Base-by-base conservation (phyloP, 2,113 vertebrate genomes). In the Syrrhaptes paradoxus region DNA sequence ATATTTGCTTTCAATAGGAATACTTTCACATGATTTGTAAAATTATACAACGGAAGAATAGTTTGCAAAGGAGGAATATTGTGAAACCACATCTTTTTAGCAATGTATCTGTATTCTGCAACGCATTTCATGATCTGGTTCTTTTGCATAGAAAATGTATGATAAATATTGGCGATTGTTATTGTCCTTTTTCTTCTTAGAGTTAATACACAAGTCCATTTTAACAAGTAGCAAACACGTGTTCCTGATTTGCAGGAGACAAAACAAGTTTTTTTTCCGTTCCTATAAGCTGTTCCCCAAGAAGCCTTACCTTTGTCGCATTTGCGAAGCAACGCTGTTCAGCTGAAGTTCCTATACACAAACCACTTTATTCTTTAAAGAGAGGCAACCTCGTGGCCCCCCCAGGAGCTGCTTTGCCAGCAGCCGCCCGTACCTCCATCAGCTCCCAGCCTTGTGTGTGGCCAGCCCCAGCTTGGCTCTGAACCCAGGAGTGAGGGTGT, bases 21-120 rank as follows among this genome's bases (percentile, higher is more conserved):
- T 58, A 90, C 92, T 95, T 94, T 93, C 90, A 89, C 31, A 75
- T 84, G 79, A 82, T 72, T 92, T 94, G 31, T 61, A 79, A 70
- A 91, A 95, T 94, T 93, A 78, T 87, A 92, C 76, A 92, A 90
- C 51, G 76, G 93, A 90, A 94, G 75, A 92, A 75, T 26, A 90
- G 61, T 82, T 88, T 96, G 73, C 83, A 81, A 81, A 89, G 61
- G 65, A 90, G 87, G 26, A 94, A 38, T 65, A 89, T 72, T 89
- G 74, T 89, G 86, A 87, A 92, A 92, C 41, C 45, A 38, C 68
- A 28, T 62, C 58, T 89, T 68, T 94, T 96, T 61, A 95, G 82
- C 68, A 91, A 88, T 31, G 43, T 32, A 34, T 89, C 65, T 61
- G 54, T 48, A 76, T 75, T 88, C 49, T 26, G 9, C 54, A 86